Evolutionary conservation across 2,797 vertebrate genomes (phyloP), one percentile per base, ranked within the genome.

Genomic region (Danio tinwini): DNA sequence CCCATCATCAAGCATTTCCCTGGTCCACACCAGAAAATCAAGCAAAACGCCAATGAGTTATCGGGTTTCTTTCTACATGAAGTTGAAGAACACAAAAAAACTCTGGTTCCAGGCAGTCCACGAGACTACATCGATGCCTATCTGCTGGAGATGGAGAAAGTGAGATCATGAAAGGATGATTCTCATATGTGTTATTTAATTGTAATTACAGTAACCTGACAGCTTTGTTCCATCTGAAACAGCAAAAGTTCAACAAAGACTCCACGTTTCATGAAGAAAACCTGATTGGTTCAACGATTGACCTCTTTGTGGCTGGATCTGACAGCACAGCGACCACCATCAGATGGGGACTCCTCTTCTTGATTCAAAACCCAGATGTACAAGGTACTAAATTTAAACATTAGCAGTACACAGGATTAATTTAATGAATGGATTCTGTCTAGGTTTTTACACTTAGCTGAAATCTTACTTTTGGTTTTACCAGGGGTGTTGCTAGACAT

Each of bases 51-150:
- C 0, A 10, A 6, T 0, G 79, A 74, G 7, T 11, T 87, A 17
- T 12, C 19, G 9, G 63, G 17, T 39, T 88, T 88, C 11, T 42
- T 87, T 14, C 13, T 1, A 0, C 42, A 68, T 4, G 52, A 68
- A 58, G 72, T 83, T 8, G 47, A 72, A 47, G 74, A 76, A 3
- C 86, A 88, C 52, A 77, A 56, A 16, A 63, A 76, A n/a, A 84
- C 76, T 19, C 49, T 90, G 71, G 85, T 90, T 42, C 72, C 49
- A 39, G 81, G 83, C 17, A 83, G 65, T 13, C 87, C 84, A 10
- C 73, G 81, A 40, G 87, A 89, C 83, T 88, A 85, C 42, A 78
- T 89, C 5, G 88, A 89, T 53, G 80, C 83, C 55, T 89, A 88
- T 45, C 63, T 90, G 12, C 52, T 88, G n/a, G 84, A 89, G 44